These are phyloP conservation scores for Megalopta genalis DNA, from an alignment of 1,140 invertebrate species.

Conservation along the genomic window DNA sequence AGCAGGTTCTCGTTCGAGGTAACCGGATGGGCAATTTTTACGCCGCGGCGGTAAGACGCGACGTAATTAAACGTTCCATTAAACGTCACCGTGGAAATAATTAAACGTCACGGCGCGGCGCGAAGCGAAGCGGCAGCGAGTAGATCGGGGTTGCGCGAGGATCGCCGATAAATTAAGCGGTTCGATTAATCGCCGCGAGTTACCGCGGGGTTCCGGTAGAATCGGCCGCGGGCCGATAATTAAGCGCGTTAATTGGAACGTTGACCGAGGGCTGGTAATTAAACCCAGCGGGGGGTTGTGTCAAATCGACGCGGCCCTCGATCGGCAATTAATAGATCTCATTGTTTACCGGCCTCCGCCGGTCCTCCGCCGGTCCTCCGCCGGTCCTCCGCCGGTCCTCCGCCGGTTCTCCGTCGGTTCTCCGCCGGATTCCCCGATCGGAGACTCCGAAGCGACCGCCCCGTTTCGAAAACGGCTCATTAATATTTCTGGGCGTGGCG, in stretches of 20 bases:
- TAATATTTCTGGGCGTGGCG: slow-evolving; percentile 37
- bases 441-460: background rate
- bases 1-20: too few relatives aligned
- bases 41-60: background rate
- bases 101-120: background rate
- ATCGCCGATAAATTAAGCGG: slow-evolving; percentile 36
- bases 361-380: slow-evolving; percentile 1
- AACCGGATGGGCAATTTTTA: too few relatives aligned
- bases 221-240: slow-evolving; percentile 39
- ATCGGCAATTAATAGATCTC: slow-evolving; percentile 55
- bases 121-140: too few relatives aligned
- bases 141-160: background rate
- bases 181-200: slow-evolving; percentile 43
- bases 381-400: too few relatives aligned
- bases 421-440: too few relatives aligned
- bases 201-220: background rate
- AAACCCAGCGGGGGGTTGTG: slow-evolving; percentile 11
- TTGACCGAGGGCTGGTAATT: slow-evolving; percentile 51
- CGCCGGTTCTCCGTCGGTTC: too few relatives aligned
- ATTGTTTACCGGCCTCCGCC: slow-evolving; percentile 31
- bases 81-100: background rate
- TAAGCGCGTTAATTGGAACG: slow-evolving; percentile 57
- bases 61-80: slow-evolving; percentile 1
- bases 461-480: slow-evolving; percentile 7
- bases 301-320: slow-evolving; percentile 20